Percentiles rank a stretch among this genome's conserved stretches.
Evolutionary conservation across 2,797 vertebrate species (phyloP).

Genomic region (Simalia tracyae): DNA sequence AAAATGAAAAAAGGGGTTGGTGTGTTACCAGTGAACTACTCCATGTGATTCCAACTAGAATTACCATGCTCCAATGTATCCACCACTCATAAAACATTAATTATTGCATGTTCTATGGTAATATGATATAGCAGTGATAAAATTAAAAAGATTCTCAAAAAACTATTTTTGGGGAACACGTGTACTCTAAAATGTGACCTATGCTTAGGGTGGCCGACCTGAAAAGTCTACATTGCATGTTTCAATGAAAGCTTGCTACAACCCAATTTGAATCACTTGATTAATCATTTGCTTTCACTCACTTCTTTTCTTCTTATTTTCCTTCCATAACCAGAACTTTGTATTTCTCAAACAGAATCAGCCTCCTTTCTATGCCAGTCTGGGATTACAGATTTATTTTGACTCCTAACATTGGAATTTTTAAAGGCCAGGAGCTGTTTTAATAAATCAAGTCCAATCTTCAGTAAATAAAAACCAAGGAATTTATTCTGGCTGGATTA

Average conservation of each 20-base stretch:
- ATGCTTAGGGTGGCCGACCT: background rate
- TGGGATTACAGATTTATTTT: background rate
- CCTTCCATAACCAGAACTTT: background rate
- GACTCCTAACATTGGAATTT: background rate
- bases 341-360: background rate
- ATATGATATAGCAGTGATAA: background rate
- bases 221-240: background rate
- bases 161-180: background rate
- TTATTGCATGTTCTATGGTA: background rate
- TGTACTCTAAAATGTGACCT: background rate
- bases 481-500: constrained; percentile 35
- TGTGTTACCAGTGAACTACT: background rate
- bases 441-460: constrained; percentile 16
- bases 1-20: background rate
- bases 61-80: background rate
- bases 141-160: background rate
- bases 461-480: constrained; percentile 31
- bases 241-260: background rate
- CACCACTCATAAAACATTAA: background rate
- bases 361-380: background rate
- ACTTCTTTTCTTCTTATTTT: background rate
- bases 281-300: background rate
- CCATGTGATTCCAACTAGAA: background rate
- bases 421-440: constrained; percentile 16
- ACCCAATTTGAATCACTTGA: background rate